These are phyloP conservation scores for Chaetodon trifascialis DNA, from an alignment of 2,113 vertebrate species.

Conservation along the genomic window DNA sequence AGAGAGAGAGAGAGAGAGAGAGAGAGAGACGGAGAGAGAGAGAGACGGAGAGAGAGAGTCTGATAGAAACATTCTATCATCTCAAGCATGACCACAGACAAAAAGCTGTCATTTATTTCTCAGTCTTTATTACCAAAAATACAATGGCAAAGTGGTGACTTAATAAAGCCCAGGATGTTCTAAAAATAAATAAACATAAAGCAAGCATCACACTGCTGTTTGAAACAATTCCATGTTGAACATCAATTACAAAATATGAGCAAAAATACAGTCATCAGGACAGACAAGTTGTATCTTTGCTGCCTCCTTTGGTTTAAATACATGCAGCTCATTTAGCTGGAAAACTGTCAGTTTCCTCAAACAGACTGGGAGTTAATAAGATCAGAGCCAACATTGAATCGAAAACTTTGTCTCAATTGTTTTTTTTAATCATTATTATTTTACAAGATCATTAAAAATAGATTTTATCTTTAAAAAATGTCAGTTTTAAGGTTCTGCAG, in stretches of 20 bases:
- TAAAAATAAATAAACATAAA: conserved; percentile 90
- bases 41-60: too few relatives aligned
- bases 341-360: conserved; percentile 82
- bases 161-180: conserved; percentile 91
- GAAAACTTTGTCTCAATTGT: conserved; percentile 39
- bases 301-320: conserved; percentile 84
- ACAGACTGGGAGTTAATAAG: conserved; percentile 78
- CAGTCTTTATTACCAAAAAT: conserved; percentile 95
- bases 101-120: conserved; percentile 8
- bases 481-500: conserved; percentile 66
- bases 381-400: conserved; percentile 68
- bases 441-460: conserved; percentile 90
- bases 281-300: conserved; percentile 61
- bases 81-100: background rate
- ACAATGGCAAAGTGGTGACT: conserved; percentile 91
- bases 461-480: conserved; percentile 67
- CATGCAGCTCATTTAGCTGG: conserved; percentile 82
- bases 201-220: conserved; percentile 87
- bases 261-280: conserved; percentile 69
- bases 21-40: too few relatives aligned
- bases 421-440: conserved; percentile 76
- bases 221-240: conserved; percentile 83
- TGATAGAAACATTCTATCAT: too few relatives aligned
- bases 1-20: too few relatives aligned
- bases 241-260: conserved; percentile 67